phyloP scores from a whole-genome alignment of 2,797 vertebrate genomes.

The Melopsittacus undulatus region DNA sequence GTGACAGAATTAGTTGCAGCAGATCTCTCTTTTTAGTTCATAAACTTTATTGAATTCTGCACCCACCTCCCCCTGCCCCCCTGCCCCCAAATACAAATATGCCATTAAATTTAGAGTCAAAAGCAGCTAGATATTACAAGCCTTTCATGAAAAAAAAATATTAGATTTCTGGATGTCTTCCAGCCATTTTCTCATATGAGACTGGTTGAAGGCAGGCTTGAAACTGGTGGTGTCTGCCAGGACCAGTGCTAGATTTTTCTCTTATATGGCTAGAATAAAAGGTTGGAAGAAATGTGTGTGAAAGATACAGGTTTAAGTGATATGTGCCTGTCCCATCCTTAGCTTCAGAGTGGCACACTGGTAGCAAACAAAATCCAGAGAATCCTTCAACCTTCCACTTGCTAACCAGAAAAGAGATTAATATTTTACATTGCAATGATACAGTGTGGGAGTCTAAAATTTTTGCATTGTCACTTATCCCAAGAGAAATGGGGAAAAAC shows the following conservation, averaged over 20 bases:
- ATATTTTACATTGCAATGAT: not conserved
- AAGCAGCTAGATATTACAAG: slow-evolving; percentile 1
- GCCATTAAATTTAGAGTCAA: not conserved
- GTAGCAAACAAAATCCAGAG: not conserved
- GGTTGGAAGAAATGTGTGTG: not conserved
- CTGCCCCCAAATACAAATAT: not conserved
- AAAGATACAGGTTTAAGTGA: not conserved
- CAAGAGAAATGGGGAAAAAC: not conserved
- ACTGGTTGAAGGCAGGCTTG: not conserved
- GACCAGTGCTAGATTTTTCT: not conserved
- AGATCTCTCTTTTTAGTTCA: slow-evolving; percentile 16
- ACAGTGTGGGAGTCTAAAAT: not conserved
- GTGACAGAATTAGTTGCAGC: not conserved
- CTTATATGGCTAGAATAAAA: not conserved
- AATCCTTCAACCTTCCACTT: not conserved
- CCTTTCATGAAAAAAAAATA: not conserved
- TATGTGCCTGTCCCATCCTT: not conserved
- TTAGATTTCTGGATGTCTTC: not conserved
- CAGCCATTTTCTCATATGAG: not conserved
- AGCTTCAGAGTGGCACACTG: not conserved
- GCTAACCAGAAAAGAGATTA: not conserved
- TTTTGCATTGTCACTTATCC: not conserved
- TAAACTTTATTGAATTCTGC: slow-evolving; percentile 13
- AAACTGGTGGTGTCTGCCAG: not conserved
- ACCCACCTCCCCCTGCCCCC: too few species aligned